Conservation (phyloP, 2,113 vertebrate genomes). For the Myotis lucifugus region DNA sequence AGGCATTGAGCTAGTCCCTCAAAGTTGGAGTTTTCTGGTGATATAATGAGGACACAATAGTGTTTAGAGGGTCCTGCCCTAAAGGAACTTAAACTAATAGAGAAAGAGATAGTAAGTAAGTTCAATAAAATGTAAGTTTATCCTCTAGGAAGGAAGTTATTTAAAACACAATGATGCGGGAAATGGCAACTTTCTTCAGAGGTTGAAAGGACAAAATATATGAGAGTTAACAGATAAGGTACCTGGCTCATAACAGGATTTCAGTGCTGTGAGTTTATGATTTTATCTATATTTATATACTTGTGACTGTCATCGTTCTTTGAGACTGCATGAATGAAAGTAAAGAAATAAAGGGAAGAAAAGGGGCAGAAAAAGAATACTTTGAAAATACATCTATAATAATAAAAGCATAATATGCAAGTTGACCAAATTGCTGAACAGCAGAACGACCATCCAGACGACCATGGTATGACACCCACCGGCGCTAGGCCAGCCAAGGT, state of each 20-base stretch:
- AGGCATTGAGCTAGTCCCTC: neutral
- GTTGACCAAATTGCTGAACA: no score
- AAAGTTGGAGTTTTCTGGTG: neutral
- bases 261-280: neutral
- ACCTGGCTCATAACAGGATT: neutral
- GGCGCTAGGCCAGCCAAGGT: no score
- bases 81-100: neutral
- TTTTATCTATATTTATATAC: neutral
- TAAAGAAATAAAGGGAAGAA: neutral
- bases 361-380: neutral
- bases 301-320: neutral
- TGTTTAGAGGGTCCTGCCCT: neutral
- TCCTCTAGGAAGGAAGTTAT: neutral
- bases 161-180: neutral
- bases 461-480: no score
- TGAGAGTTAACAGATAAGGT: neutral
- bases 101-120: neutral
- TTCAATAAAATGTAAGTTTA: neutral
- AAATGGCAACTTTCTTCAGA: neutral
- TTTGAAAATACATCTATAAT: neutral
- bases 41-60: neutral
- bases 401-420: no score
- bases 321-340: neutral
- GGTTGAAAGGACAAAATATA: neutral
- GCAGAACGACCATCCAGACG: no score